A percentile compares a stretch with the other conserved stretches of the same genome.
Evolutionary conservation across 2,888 invertebrate genomes (phyloP).

Genomic region (Papilio gigon): DNA sequence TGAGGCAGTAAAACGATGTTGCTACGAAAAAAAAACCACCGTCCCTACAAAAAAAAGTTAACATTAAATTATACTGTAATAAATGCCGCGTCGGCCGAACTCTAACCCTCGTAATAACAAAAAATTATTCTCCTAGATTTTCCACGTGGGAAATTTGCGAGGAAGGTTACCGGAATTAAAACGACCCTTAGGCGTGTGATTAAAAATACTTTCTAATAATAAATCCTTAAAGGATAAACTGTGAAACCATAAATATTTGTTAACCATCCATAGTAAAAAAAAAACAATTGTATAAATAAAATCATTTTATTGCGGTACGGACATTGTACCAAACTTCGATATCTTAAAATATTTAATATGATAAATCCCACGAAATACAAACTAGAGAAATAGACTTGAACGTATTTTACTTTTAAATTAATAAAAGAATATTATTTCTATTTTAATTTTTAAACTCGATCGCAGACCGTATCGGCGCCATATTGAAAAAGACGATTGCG

Average conservation of each 20-base stretch:
- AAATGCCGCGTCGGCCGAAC: constrained; percentile 71
- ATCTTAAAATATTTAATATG: constrained; percentile 9
- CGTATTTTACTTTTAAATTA: constrained; percentile 41
- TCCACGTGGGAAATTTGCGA: constrained; percentile 78
- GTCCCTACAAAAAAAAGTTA: constrained; percentile 68
- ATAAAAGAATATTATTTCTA: constrained; percentile 41
- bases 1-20: constrained; percentile 64
- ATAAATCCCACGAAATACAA: constrained; percentile 37
- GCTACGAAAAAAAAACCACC: constrained; percentile 64
- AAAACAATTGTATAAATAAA: background rate
- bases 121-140: constrained; percentile 62
- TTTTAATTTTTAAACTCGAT: constrained; percentile 56
- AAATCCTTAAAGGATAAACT: constrained; percentile 27
- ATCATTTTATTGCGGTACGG: background rate
- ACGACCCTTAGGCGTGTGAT: constrained; percentile 29
- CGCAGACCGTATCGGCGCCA: constrained; percentile 47
- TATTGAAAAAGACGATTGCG: constrained; percentile 52
- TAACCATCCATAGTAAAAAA: background rate
- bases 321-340: too few relatives aligned
- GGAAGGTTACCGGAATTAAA: constrained; percentile 37
- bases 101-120: constrained; percentile 63
- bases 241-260: background rate
- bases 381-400: constrained; percentile 43
- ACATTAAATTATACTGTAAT: constrained; percentile 79
- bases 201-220: constrained; percentile 44